These are phyloP conservation scores for Syngnathus acus DNA, from an alignment of 2,797 vertebrate species.

Conservation along the genomic window DNA sequence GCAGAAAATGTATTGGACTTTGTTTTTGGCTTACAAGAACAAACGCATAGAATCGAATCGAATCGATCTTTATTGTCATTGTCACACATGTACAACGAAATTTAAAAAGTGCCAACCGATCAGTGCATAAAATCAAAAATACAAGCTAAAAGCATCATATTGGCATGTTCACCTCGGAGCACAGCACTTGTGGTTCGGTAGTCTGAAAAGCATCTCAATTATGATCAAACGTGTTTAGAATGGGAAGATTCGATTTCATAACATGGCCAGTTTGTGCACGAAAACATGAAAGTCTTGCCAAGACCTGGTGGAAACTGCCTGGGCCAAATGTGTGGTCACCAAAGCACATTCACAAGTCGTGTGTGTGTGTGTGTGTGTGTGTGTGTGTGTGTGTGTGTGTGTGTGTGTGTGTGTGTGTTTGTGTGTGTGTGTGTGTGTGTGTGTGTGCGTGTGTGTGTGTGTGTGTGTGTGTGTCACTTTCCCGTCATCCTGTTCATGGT, in stretches of 20 bases:
- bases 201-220: constrained; percentile 5
- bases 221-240: constrained; percentile 30
- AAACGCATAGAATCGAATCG: too few species aligned
- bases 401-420: constrained; percentile 15
- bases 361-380: constrained; percentile 7
- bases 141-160: not conserved
- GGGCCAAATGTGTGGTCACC: constrained; percentile 48
- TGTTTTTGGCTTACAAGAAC: too few species aligned
- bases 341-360: constrained; percentile 45
- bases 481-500: constrained; percentile 36
- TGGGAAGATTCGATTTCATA: constrained; percentile 61
- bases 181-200: constrained; percentile 5
- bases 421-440: constrained; percentile 9
- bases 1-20: too few species aligned
- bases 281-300: constrained; percentile 40
- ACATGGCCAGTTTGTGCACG: constrained; percentile 41
- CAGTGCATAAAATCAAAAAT: too few species aligned
- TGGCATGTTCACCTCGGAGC: not conserved
- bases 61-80: too few species aligned
- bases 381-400: constrained; percentile 15
- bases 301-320: constrained; percentile 39
- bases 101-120: too few species aligned
- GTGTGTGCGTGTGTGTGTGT: constrained; percentile 31
- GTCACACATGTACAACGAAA: too few species aligned
- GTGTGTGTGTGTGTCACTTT: not conserved